Conservation (phyloP, 2,113 vertebrate species). For the Stigmatopora argus region DNA sequence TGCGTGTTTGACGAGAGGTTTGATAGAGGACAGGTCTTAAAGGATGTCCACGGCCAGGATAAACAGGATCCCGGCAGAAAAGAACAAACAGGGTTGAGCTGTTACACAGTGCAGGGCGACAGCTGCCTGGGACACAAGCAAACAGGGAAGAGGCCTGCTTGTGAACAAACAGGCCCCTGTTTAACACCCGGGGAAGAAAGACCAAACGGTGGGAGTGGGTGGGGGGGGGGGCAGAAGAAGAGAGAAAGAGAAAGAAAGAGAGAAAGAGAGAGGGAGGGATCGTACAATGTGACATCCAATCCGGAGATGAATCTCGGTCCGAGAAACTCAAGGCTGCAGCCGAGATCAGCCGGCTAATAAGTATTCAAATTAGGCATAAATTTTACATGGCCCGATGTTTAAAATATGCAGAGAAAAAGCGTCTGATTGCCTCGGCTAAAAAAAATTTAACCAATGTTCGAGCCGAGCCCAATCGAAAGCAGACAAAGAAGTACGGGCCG, state of each 20-base stretch:
- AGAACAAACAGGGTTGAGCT: slow-evolving; percentile 63
- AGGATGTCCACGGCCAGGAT: slow-evolving; percentile 62
- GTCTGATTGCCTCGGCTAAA: slow-evolving; percentile 89
- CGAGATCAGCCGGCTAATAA: slow-evolving; percentile 95
- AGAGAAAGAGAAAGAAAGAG: slow-evolving; percentile 1
- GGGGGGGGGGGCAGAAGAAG: slow-evolving; percentile 29
- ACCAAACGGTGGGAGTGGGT: slow-evolving; percentile 31
- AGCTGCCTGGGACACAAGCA: slow-evolving; percentile 70
- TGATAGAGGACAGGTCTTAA: slow-evolving; percentile 63
- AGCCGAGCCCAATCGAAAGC: slow-evolving; percentile 64
- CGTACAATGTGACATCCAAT: slow-evolving; percentile 68
- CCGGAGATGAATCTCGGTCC: slow-evolving; percentile 85
- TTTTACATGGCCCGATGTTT: slow-evolving; percentile 97
- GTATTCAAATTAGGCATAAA: slow-evolving; percentile 99
- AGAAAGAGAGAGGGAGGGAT: slow-evolving; percentile 18
- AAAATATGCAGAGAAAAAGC: slow-evolving; percentile 98
- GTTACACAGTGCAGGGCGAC: slow-evolving; percentile 68
- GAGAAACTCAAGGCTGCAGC: slow-evolving; percentile 89
- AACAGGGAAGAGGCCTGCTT: slow-evolving; percentile 77
- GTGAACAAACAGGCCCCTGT: slow-evolving; percentile 78
- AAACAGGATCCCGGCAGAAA: slow-evolving; percentile 66
- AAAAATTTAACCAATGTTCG: slow-evolving; percentile 88
- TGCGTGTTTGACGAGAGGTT: slow-evolving; percentile 59
- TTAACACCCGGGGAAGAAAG: slow-evolving; percentile 62
- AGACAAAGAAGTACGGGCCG: too few species aligned